Evolutionary conservation across 2,888 invertebrate species (phyloP).

Genomic region (Idaea aversata): DNA sequence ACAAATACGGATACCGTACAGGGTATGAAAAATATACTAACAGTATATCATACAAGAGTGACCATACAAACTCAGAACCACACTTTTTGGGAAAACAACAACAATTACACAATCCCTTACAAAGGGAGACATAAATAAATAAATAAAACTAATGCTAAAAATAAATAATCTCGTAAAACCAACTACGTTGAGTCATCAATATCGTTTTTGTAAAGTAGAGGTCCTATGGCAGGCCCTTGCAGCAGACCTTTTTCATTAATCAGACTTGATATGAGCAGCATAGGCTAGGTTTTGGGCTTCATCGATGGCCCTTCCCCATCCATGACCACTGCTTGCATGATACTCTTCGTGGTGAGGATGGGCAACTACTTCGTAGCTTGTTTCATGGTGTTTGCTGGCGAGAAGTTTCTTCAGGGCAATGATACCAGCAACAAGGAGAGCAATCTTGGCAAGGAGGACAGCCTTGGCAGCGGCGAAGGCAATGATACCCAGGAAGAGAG

Average conservation of each 20-base stretch:
- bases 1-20: constrained; percentile 78
- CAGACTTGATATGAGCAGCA: constrained; percentile 75
- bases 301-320: constrained; percentile 83
- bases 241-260: constrained; percentile 38
- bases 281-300: constrained; percentile 82
- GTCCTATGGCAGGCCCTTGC: constrained; percentile 43
- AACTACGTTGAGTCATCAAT: constrained; percentile 7
- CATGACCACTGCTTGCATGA: constrained; percentile 73
- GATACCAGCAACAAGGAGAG: constrained; percentile 87
- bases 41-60: constrained; percentile 62
- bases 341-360: constrained; percentile 82
- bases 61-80: constrained; percentile 73
- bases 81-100: constrained; percentile 66
- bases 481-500: constrained; percentile 85
- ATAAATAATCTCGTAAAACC: constrained; percentile 43
- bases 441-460: constrained; percentile 89
- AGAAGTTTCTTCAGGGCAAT: constrained; percentile 85
- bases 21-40: constrained; percentile 65
- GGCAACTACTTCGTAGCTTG: constrained; percentile 88
- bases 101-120: constrained; percentile 62
- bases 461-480: constrained; percentile 93
- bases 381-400: constrained; percentile 83
- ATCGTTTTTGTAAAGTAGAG: constrained; percentile 31
- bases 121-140: constrained; percentile 64
- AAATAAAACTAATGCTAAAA: constrained; percentile 69